A percentile compares a stretch with the other conserved stretches of the same genome.
These are phyloP conservation scores for Zeus faber DNA, from an alignment of 2,113 vertebrate genomes.

Conservation along the genomic window DNA sequence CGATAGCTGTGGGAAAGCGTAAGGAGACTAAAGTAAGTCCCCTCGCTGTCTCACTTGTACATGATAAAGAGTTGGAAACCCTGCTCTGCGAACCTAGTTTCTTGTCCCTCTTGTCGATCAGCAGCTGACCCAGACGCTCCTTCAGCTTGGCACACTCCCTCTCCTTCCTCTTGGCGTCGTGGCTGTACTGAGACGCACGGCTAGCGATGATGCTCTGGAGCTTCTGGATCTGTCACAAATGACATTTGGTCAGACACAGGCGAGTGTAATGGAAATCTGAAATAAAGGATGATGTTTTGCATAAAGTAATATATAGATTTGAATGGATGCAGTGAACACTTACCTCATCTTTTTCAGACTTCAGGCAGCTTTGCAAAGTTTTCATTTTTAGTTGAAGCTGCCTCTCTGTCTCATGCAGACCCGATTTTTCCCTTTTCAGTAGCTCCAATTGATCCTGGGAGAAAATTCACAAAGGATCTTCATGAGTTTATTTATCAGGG, in stretches of 20 bases:
- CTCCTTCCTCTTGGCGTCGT: conserved; percentile 95
- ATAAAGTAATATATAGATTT: background rate
- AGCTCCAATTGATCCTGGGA: conserved; percentile 90
- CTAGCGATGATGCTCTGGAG: conserved; percentile 92
- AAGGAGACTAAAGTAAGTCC: background rate
- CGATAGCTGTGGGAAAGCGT: conserved; percentile 80
- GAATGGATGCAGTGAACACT: background rate
- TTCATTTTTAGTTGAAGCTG: conserved; percentile 92
- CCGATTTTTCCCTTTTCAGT: conserved; percentile 86
- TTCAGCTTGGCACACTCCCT: conserved; percentile 90
- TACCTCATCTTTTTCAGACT: conserved; percentile 97
- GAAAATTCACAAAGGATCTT: conserved; percentile 18
- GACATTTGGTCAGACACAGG: background rate
- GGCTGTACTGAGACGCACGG: conserved; percentile 92
- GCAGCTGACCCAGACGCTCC: conserved; percentile 89
- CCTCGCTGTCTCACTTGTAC: background rate
- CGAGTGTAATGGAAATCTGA: background rate
- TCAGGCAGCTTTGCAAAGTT: conserved; percentile 89
- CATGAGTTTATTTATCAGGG: no score
- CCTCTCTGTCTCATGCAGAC: conserved; percentile 89
- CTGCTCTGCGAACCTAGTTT: conserved; percentile 3
- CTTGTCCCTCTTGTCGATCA: conserved; percentile 92
- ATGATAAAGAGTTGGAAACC: no score
- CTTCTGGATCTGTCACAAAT: conserved; percentile 84
- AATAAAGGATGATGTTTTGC: no score